Base-by-base conservation (phyloP, 2,888 invertebrate species). In the Drosophila histrio region DNA sequence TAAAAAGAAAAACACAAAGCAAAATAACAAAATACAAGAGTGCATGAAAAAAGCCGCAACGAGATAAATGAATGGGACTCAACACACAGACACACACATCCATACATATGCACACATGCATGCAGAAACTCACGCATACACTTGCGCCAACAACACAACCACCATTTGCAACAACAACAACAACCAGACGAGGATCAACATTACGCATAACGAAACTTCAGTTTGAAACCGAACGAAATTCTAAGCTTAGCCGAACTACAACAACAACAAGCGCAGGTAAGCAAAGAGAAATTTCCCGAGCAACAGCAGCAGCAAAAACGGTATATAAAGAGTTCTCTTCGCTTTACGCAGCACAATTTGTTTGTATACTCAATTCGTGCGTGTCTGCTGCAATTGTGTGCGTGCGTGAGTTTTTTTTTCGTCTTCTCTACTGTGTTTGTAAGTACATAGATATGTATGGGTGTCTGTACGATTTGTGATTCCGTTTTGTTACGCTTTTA, bases 211-310 rank as follows among this genome's bases (percentile, higher is more conserved):
- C 56, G 62, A 61, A 62, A 65, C 67, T 68, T 71, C 59, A 68
- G 67, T 61, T 70, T 75, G 59, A 59, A 71, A 56, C 49, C 52
- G 41, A 53, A n/a, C n/a, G n/a, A 63, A 69, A 36, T 57, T 26
- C n/a, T 61, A 50, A 52, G 64, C 58, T 65, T 50, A 54, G 54
- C 49, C 63, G 43, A 61, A 49, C 46, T 38, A 39, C 47, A 66
- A 54, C 54, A 65, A 50, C 62, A 56, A 52, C 7, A 72, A 82
- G 75, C 79, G 80, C 88, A 85, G 84, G 84, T 84, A 75, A 85
- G 79, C 59, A 52, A 58, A 46, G 38, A 26, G 17, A 53, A 46
- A 32, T 39, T 32, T 3, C 7, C 17, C n/a, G 13, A 28, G 8
- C 7, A 56, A 6, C 38, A 38, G n/a, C n/a, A n/a, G n/a, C n/a